These are phyloP conservation scores for Tretioscincus oriximinensis DNA, from an alignment of 2,113 vertebrate genomes.

Conservation along the genomic window DNA sequence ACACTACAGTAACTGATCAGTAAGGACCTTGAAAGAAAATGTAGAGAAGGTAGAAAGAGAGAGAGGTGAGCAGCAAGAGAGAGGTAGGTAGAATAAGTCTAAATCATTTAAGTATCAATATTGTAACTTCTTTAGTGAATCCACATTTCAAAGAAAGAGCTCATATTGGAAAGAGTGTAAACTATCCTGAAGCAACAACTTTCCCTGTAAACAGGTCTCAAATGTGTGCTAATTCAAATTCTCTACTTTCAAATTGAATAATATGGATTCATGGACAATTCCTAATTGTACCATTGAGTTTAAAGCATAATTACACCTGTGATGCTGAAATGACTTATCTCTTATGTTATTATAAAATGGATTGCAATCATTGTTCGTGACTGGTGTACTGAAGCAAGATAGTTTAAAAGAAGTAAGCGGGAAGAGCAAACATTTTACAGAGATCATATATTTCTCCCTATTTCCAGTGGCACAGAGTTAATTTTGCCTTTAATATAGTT, in stretches of 20 bases:
- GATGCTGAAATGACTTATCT: background rate
- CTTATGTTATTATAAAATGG: background rate
- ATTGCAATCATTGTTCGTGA: background rate
- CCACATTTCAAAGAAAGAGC: background rate
- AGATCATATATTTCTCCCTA: background rate
- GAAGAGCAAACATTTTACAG: background rate
- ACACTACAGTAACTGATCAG: background rate
- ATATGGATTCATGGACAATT: background rate
- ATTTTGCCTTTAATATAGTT: background rate
- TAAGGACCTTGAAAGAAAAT: background rate
- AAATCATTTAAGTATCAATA: conserved; percentile 17
- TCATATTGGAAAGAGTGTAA: background rate
- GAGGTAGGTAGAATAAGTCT: conserved; percentile 4
- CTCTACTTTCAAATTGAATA: background rate
- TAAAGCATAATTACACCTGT: background rate
- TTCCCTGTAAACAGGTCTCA: background rate
- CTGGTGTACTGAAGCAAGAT: background rate
- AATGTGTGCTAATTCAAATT: background rate
- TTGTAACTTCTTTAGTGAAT: background rate
- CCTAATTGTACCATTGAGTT: too few species aligned
- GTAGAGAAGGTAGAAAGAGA: background rate
- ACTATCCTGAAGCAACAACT: background rate
- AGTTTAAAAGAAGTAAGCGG: background rate
- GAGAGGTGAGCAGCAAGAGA: background rate
- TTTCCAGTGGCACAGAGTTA: background rate